phyloP scores from a whole-genome alignment of 2,113 vertebrate genomes.

The Phyllopteryx taeniolatus region DNA sequence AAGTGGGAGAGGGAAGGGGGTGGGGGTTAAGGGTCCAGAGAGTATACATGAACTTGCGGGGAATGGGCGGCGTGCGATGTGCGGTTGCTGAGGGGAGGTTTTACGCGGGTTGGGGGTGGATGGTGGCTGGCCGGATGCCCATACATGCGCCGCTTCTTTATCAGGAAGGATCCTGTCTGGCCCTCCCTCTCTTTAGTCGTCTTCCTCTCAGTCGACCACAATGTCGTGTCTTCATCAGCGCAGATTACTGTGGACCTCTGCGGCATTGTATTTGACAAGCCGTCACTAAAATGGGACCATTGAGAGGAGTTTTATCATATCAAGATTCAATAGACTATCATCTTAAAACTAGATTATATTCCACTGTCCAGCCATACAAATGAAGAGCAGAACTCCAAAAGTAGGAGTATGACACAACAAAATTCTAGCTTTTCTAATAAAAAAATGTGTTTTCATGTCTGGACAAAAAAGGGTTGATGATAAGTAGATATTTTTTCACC shows the following conservation, averaged over 20 bases:
- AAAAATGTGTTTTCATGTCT: background rate
- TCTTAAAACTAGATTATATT: background rate
- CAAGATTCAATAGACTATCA: background rate
- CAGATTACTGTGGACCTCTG: slow-evolving; percentile 31
- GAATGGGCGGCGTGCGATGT: slow-evolving; percentile 29
- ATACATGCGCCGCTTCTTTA: slow-evolving; percentile 37
- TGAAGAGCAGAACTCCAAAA: background rate
- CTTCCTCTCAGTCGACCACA: slow-evolving; percentile 45
- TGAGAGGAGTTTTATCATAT: slow-evolving; percentile 14
- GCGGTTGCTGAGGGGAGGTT: slow-evolving; percentile 26
- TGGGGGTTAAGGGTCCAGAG: slow-evolving; percentile 27
- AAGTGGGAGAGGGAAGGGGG: slow-evolving; percentile 19
- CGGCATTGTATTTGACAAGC: slow-evolving; percentile 9
- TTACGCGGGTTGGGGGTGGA: background rate
- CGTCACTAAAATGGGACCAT: slow-evolving; percentile 14
- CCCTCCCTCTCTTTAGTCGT: slow-evolving; percentile 42
- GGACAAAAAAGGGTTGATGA: too few relatives aligned
- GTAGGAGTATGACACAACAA: background rate
- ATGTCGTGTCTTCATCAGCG: slow-evolving; percentile 38
- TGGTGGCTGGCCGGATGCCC: slow-evolving; percentile 53
- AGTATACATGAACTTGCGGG: slow-evolving; percentile 37
- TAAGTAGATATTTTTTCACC: too few relatives aligned
- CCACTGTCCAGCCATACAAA: background rate
- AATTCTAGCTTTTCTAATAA: too few relatives aligned
- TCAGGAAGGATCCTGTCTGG: slow-evolving; percentile 11